These are phyloP conservation scores for Plagodis dolabraria DNA, from an alignment of 2,888 invertebrate genomes.

Conservation along the genomic window DNA sequence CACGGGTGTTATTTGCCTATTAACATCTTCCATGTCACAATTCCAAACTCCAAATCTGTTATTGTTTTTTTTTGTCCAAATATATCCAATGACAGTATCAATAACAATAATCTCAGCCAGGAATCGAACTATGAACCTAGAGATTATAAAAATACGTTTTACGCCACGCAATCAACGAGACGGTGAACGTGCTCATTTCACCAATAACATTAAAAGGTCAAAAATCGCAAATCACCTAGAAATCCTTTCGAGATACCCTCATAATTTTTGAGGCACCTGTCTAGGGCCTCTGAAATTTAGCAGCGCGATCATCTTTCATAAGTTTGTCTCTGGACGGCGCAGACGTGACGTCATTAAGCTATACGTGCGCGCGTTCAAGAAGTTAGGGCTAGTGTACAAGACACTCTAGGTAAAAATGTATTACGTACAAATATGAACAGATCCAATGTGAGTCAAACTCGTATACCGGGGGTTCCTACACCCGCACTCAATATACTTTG, in stretches of 20 bases:
- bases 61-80: no score
- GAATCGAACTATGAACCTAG: neutral
- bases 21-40: no score
- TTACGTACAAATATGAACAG: no score
- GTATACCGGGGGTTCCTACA: no score
- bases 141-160: neutral
- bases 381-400: constrained; percentile 1
- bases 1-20: no score
- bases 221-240: constrained; percentile 8
- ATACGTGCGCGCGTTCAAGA: constrained; percentile 8
- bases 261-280: constrained; percentile 9
- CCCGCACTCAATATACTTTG: no score
- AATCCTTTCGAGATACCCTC: constrained; percentile 3
- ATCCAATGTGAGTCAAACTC: no score
- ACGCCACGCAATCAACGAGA: neutral
- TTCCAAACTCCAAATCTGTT: no score
- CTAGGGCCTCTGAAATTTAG: constrained; percentile 6
- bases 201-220: neutral
- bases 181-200: neutral
- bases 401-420: neutral
- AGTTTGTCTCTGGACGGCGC: constrained; percentile 14
- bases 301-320: constrained; percentile 12
- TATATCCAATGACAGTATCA: no score
- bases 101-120: no score
- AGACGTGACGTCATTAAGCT: constrained; percentile 11